Evolutionary conservation across 2,888 invertebrate species (phyloP).

Genomic region (Andrena flavipes): DNA sequence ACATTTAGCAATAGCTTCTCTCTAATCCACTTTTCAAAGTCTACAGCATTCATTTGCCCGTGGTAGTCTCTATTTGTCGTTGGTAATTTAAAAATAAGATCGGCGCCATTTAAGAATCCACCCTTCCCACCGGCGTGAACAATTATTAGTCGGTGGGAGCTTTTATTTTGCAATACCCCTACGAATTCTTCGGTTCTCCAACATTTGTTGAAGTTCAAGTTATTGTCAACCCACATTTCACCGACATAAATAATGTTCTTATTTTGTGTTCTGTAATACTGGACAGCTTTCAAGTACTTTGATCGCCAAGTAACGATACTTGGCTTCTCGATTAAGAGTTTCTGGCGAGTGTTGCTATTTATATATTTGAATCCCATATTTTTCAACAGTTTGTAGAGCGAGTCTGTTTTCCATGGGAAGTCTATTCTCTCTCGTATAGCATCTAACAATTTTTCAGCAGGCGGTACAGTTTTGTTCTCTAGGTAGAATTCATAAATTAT

Average conservation of each 20-base stretch:
- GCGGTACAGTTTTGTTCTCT: no score
- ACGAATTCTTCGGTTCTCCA: background rate
- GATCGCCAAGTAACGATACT: background rate
- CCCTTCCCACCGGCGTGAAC: background rate
- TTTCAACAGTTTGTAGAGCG: no score
- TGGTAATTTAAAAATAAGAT: no score
- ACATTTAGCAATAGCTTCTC: conserved; percentile 16
- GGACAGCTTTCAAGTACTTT: conserved; percentile 7
- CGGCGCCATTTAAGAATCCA: background rate
- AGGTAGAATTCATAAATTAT: no score
- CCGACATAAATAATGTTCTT: background rate
- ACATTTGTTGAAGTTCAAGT: background rate
- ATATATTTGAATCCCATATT: no score
- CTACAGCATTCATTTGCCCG: no score
- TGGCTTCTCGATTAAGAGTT: background rate
- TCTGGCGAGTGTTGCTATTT: no score
- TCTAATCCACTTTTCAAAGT: background rate
- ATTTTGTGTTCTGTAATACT: background rate
- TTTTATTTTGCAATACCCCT: background rate
- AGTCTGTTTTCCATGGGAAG: no score
- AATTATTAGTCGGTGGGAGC: background rate
- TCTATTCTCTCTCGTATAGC: no score
- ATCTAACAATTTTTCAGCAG: no score
- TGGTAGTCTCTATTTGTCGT: no score
- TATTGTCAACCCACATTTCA: background rate